Conservation (phyloP, 1,140 invertebrate genomes). For the Bombus affinis region DNA sequence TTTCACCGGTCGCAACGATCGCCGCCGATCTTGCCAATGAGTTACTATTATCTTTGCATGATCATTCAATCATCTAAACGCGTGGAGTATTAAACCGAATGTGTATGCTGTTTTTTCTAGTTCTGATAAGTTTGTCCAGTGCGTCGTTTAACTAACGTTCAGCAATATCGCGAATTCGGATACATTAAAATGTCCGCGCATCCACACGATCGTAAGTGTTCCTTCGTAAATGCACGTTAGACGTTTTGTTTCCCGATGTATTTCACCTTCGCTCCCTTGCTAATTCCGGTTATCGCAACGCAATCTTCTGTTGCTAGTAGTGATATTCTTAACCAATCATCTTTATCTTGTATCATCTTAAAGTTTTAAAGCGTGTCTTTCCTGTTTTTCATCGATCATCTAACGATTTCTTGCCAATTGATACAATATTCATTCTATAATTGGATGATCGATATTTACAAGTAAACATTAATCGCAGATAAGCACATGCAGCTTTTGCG, state of each 20-base stretch:
- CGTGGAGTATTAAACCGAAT: background rate
- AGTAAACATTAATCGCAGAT: background rate
- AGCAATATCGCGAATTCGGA: background rate
- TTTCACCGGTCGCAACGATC: background rate
- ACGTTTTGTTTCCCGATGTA: background rate
- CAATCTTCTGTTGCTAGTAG: background rate
- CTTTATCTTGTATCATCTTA: background rate
- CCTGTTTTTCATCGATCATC: background rate
- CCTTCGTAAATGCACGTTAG: background rate
- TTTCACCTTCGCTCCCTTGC: background rate
- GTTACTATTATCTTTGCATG: background rate
- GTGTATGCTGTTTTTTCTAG: background rate
- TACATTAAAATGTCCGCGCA: background rate
- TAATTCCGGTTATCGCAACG: background rate
- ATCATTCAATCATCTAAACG: background rate
- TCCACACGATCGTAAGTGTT: background rate
- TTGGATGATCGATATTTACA: background rate
- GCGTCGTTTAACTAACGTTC: background rate
- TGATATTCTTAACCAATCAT: background rate
- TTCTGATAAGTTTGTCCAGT: background rate
- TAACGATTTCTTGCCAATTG: background rate
- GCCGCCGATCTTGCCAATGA: background rate
- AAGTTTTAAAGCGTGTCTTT: background rate
- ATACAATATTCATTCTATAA: background rate
- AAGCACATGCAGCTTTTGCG: too few relatives aligned